Conservation (phyloP, 1,140 invertebrate genomes). For the Venustaconcha ellipsiformis region DNA sequence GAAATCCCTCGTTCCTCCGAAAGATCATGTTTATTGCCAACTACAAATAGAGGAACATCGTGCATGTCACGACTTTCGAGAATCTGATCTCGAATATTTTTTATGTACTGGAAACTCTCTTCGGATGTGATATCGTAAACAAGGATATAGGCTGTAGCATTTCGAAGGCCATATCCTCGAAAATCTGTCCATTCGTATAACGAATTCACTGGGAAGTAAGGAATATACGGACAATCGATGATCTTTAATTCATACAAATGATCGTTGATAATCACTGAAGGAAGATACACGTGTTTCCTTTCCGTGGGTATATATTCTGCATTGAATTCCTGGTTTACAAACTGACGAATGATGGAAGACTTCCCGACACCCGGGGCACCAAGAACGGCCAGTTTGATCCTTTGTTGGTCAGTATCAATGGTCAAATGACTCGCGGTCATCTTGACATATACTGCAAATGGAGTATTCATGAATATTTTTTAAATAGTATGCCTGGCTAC, state of each 20-base stretch:
- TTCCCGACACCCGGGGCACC: constrained; percentile 73
- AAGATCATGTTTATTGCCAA: constrained; percentile 94
- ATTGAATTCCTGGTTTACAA: constrained; percentile 86
- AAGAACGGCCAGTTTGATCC: constrained; percentile 70
- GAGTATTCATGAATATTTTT: too few species aligned
- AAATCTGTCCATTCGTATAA: constrained; percentile 88
- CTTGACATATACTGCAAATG: constrained; percentile 17
- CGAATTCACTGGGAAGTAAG: constrained; percentile 83
- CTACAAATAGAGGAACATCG: constrained; percentile 90
- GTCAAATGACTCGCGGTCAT: constrained; percentile 54
- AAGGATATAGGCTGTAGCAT: constrained; percentile 90
- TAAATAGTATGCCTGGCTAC: too few species aligned
- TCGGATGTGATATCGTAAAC: constrained; percentile 93
- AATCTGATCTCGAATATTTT: constrained; percentile 90
- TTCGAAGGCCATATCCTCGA: constrained; percentile 77
- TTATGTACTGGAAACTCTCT: constrained; percentile 89
- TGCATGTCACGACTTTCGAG: constrained; percentile 91
- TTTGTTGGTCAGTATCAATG: constrained; percentile 61
- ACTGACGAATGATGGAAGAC: constrained; percentile 78
- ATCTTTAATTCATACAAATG: constrained; percentile 88
- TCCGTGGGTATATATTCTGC: constrained; percentile 84
- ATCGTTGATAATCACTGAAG: constrained; percentile 87
- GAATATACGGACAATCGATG: constrained; percentile 84
- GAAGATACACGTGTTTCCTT: constrained; percentile 81
- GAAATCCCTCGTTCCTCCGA: constrained; percentile 62